Evolutionary conservation across 2,113 vertebrate species (phyloP), one percentile per base, ranked within the genome.

Genomic region (Lathamus discolor): DNA sequence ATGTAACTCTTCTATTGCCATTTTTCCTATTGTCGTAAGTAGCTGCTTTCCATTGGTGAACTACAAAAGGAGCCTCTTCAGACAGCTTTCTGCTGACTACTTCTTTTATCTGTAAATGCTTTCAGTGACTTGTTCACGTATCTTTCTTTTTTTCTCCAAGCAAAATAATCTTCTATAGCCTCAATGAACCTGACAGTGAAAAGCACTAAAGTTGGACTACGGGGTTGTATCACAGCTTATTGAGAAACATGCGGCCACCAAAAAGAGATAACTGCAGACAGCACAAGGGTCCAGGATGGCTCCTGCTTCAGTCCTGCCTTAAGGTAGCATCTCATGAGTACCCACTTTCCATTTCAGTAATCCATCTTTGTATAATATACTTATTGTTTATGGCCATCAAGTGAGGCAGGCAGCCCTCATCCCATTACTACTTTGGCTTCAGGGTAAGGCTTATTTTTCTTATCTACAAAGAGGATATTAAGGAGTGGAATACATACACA

Each of bases 391-490:
- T 62, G 92, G 88, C 82, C 96, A 95, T 95, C 88, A 96, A 96
- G 88, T 39, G 66, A 91, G 92, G 84, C 80, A 89, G 83, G 66
- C 88, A 96, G 95, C 94, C 94, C 95, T 96, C 96, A 96, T 97
- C 95, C 93, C 93, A 94, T 97, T 96, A 95, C 96, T 95, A 44
- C 86, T 93, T 95, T 96, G 86, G 96, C 96, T 90, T 43, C 77
- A 74, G 95, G 96, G 76, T 81, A 81, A 94, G 91, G 95, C 97
- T 97, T 97, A 97, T 97, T 97, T 97, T 97, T 97, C 95, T 97
- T 97, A 97, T 97, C 96, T 97, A 85, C 76, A 79, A 95, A 95
- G 91, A 95, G 82, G 93, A 95, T 97, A 97, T 97, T 96, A 94
- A 85, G 79, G 55, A 95, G 78, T 80, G 84, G 97, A 96, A 97